Base-by-base conservation (phyloP, 2,113 vertebrate species). In the Hypanus sabinus region DNA sequence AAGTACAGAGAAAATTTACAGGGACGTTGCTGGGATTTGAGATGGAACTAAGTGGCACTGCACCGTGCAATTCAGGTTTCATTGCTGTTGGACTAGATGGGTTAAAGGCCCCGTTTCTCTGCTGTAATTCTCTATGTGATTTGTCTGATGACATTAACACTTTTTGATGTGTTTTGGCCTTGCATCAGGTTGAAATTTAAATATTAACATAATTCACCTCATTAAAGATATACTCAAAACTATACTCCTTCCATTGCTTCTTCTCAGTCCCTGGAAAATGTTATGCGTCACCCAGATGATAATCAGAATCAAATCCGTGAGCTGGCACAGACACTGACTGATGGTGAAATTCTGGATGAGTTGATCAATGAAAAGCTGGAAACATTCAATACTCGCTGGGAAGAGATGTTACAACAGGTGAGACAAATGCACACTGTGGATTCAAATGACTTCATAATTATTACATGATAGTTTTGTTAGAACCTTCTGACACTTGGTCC, bases 321-420 rank as follows among this genome's bases (percentile, higher is more conserved):
- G 94, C 95, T 99, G 96, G 97, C 99, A 93, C 99, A 99, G 96
- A 99, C 98, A 2, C 96, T 99, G 96, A 99, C 97, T 95, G 99
- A 99, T 94, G 99, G 99, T 12, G 97, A 98, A n/a, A 98, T 99
- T 90, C 97, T 99, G 96, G 98, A 99, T 95, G 98, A 99, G 83
- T 94, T 99, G 92, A 99, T 99, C 94, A 98, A 97, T 94, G 98
- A 99, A 92, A 99, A 99, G 94, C 96, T 99, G 22, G 98, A 99
- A 12, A 98, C 97, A 27, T 99, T 99, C 96, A 99, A 98, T 96
- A 96, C 96, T 70, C 97, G 97, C 90, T 98, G 99, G 98, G 98
- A 99, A 94, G 98, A 99, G 65, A 96, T 99, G 0, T 98, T 98
- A 94, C 97, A 98, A 75, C 96, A 98, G 97, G 99, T 99, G 96